Conservation (phyloP, 2,888 invertebrate genomes). For the Cataglyphis altisquamis region DNA sequence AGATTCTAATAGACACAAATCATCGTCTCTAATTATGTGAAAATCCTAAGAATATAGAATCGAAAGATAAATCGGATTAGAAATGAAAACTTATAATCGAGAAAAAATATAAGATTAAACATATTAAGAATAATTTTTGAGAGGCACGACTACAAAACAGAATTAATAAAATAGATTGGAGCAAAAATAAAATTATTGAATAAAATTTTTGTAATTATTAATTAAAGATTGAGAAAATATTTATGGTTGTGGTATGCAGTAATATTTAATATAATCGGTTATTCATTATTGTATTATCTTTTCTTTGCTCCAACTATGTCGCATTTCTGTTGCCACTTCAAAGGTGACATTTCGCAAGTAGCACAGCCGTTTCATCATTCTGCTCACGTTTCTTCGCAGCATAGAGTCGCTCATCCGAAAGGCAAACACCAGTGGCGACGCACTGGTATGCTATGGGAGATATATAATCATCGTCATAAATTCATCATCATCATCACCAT, state of each 20-base stretch:
- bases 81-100: neutral
- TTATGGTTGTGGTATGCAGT: neutral
- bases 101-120: constrained; percentile 20
- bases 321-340: constrained; percentile 20
- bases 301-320: neutral
- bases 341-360: constrained; percentile 57
- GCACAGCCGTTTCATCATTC: constrained; percentile 57
- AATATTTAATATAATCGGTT: neutral
- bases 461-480: constrained; percentile 80
- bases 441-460: constrained; percentile 76
- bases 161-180: neutral
- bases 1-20: constrained; percentile 48
- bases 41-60: constrained; percentile 36
- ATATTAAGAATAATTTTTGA: neutral
- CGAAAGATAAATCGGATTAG: neutral
- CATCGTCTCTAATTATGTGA: constrained; percentile 57
- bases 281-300: neutral
- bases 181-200: constrained; percentile 7
- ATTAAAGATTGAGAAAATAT: neutral
- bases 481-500: constrained; percentile 81
- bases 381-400: constrained; percentile 28
- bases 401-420: constrained; percentile 58
- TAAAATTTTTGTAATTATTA: neutral
- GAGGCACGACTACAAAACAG: neutral
- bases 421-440: constrained; percentile 80